phyloP scores from a whole-genome alignment of 2,888 invertebrate species.

The Philereme vetulata region DNA sequence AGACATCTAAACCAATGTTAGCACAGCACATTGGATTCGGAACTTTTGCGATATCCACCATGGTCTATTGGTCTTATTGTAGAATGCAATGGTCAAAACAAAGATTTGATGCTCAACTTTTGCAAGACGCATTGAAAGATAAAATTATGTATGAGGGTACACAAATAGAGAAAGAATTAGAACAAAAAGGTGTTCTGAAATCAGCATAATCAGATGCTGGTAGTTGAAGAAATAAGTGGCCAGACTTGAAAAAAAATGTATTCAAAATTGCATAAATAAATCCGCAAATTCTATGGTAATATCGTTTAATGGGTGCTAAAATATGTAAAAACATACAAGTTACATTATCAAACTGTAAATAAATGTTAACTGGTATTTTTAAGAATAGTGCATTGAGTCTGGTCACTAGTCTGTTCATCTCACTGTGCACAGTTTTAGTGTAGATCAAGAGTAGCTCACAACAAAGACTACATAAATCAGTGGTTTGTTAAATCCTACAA shows the following conservation, averaged over 20 bases:
- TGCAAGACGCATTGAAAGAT: slow-evolving; percentile 85
- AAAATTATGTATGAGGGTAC: slow-evolving; percentile 87
- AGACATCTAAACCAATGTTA: slow-evolving; percentile 86
- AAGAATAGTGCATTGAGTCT: no score
- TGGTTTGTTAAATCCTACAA: no score
- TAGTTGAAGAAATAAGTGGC: not conserved
- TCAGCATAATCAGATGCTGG: slow-evolving; percentile 50
- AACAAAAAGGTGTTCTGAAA: slow-evolving; percentile 69
- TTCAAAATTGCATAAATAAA: no score
- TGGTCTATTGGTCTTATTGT: slow-evolving; percentile 88
- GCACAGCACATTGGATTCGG: slow-evolving; percentile 87
- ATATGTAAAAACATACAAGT: no score
- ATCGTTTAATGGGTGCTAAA: no score
- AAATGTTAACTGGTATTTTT: no score
- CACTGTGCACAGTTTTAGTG: not conserved
- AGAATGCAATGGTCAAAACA: slow-evolving; percentile 87
- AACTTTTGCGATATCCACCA: slow-evolving; percentile 85
- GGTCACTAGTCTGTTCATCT: no score
- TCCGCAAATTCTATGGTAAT: no score
- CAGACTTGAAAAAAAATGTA: no score
- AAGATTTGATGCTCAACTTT: slow-evolving; percentile 85
- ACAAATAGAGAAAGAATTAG: slow-evolving; percentile 72
- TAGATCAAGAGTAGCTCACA: not conserved
- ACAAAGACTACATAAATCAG: no score
- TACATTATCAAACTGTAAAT: no score